Base-by-base conservation (phyloP, 2,888 invertebrate species). In the Diarsia brunnea region DNA sequence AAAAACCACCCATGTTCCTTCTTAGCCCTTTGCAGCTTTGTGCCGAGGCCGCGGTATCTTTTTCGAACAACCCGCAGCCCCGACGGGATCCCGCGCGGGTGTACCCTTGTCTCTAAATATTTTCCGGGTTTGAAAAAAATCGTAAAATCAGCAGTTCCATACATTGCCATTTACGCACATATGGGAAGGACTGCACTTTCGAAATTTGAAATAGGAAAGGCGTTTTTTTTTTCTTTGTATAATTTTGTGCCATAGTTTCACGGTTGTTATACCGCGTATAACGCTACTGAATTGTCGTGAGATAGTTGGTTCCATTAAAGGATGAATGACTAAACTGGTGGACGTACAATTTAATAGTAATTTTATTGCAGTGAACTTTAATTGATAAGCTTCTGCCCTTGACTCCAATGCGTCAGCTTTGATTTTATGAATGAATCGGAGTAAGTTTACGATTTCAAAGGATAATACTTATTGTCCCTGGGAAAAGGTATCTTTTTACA, bases 321-420 rank as follows among this genome's bases (percentile, higher is more conserved):
- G 12, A 47, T 5, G 45, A 61, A 38, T 68, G 24, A 78, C n/a
- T 67, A n/a, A 45, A 47, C 21, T 8, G 38, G n/a, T 43, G 66
- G 53, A 24, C 24, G 38, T 66, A 51, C 31, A 45, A 58, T 51
- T 43, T 16, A 67, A 38, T 64, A 31, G 31, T 79, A 21, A 63
- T 47, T 67, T 19, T 24, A 77, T 64, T 53, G 47, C 49, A 31
- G 43, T 55, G 24, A 55, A 38, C 47, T 58, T 31, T 38, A 2
- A 16, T 45, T 76, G 79, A 79, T 79, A 79, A 63, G 19, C 43
- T 19, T 71, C 45, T 38, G 21, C 31, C 24, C 43, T 53, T 38
- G 53, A 45, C 19, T 47, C 31, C 24, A 38, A 12, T 79, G 38
- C 7, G 51, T 71, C 80, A 71, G 10, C 19, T 53, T 53, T 47